phyloP scores from a whole-genome alignment of 2,888 invertebrate genomes.

The Fragum sueziense region DNA sequence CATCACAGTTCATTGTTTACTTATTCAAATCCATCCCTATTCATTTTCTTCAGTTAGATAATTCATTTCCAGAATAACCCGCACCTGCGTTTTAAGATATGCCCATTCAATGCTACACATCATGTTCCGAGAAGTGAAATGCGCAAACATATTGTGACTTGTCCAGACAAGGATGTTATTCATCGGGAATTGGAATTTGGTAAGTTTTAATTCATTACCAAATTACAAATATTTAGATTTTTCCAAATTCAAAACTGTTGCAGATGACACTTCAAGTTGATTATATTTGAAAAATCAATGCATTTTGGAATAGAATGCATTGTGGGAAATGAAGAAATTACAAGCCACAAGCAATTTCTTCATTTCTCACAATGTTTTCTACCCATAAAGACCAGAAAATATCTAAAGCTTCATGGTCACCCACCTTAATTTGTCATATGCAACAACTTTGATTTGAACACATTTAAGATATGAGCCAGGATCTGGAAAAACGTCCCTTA shows the following conservation, averaged over 20 bases:
- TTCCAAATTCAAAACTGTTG: slow-evolving; percentile 1
- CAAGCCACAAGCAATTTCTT: neutral
- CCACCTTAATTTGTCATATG: too few relatives aligned
- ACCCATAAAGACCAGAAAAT: too few relatives aligned
- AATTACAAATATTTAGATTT: neutral
- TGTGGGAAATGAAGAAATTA: slow-evolving; percentile 3
- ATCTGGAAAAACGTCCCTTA: too few relatives aligned
- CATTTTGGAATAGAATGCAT: neutral
- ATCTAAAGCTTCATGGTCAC: too few relatives aligned
- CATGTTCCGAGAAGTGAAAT: slow-evolving; percentile 66
- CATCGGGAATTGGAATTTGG: slow-evolving; percentile 60
- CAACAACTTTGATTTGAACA: too few relatives aligned
- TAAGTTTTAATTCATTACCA: slow-evolving; percentile 22
- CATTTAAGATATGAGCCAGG: too few relatives aligned
- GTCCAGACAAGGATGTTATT: slow-evolving; percentile 64
- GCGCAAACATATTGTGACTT: slow-evolving; percentile 66
- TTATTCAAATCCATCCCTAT: too few relatives aligned
- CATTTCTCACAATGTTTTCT: neutral
- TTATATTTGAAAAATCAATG: neutral
- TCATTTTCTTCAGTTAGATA: too few relatives aligned
- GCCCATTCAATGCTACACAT: slow-evolving; percentile 74
- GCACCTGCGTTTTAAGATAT: slow-evolving; percentile 56
- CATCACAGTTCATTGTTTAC: too few relatives aligned
- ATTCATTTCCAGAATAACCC: slow-evolving; percentile 60
- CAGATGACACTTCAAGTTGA: neutral